Base-by-base conservation (phyloP, 2,113 vertebrate species). In the Lontra canadensis region DNA sequence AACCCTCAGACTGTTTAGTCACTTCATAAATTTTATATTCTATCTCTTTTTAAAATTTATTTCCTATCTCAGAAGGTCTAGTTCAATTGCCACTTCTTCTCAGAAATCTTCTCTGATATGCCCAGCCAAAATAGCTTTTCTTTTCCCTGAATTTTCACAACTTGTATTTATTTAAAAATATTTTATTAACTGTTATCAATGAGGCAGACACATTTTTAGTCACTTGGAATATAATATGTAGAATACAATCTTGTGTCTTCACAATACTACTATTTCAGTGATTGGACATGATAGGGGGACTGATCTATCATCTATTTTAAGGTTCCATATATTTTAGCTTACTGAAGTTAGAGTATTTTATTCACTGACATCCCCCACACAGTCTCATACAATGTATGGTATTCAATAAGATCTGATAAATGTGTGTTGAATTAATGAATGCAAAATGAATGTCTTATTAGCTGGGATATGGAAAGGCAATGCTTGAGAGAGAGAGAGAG, bases 341-440 rank as follows among this genome's bases (percentile, higher is more conserved):
- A 79, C 34, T 88, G 76, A 95, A 57, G 42, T 78, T 59, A 49
- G 65, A n/a, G 18, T 31, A 17, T 88, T 88, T 91, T 55, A 31
- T 92, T 69, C 31, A 49, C 18, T 49, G n/a, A 59, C 39, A 7
- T 76, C 20, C 1, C 59, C 2, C 11, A 34, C 3, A 3, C 10
- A 81, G 21, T 55, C 76, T 76, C 14, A 34, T 39, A 49, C 31
- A 78, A 47, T 17, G 9, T 25, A 39, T 1, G 47, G n/a, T 34
- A 36, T 11, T 73, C 57, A 49, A 39, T 23, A 39, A 61, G 14
- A 82, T 42, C 47, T 90, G 80, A 61, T 82, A 82, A 34, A 42
- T 36, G 36, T 73, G 63, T 93, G 18, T 78, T 79, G 86, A 96
- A 88, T 96, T 61, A 91, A 88, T 84, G 78, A 59, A 78, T 76